Evolutionary conservation across 2,113 vertebrate species (phyloP), one percentile per base, ranked within the genome.

Genomic region (Penelope pileata): DNA sequence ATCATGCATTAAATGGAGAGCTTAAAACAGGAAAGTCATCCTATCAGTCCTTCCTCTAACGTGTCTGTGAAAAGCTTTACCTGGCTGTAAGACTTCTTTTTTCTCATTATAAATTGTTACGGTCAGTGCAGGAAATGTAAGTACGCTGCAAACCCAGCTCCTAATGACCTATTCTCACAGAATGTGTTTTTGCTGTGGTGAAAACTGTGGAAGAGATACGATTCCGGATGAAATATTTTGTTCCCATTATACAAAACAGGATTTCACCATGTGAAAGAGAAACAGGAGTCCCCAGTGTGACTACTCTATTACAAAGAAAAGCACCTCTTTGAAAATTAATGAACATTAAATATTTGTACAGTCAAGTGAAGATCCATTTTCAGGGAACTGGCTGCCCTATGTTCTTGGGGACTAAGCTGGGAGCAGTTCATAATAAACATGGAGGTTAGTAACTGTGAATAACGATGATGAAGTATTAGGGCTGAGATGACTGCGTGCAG

Each of bases 301-400:
- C 78, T 93, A 77, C 73, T 88, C 92, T 53, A 84, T 95, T 95
- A 90, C 72, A 93, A 94, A 91, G 88, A 91, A 88, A 96, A 93
- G 83, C 63, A 68, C 72, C n/a, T 93, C 81, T 94, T 96, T 88
- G 86, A 96, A 96, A 96, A 96, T 94, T 94, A 96, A 97, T 96
- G 90, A 95, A 95, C 78, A 93, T 93, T 90, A 94, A 96, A 96
- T 96, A 97, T 77, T 97, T 96, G 93, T 66, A 95, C 72, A 94
- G 93, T 85, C 73, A 95, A 69, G 73, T 62, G 69, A 69, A 84
- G 84, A 90, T 69, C 73, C 86, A 67, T 87, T 75, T 96, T 95
- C 91, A 88, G 64, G 62, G 80, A 86, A 86, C 18, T 56, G 26
- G 58, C 62, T 87, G 62, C 62, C 38, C 76, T 82, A 7, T 91